These are phyloP conservation scores for Clusia tigrina DNA, from an alignment of 2,888 invertebrate species.

Conservation along the genomic window DNA sequence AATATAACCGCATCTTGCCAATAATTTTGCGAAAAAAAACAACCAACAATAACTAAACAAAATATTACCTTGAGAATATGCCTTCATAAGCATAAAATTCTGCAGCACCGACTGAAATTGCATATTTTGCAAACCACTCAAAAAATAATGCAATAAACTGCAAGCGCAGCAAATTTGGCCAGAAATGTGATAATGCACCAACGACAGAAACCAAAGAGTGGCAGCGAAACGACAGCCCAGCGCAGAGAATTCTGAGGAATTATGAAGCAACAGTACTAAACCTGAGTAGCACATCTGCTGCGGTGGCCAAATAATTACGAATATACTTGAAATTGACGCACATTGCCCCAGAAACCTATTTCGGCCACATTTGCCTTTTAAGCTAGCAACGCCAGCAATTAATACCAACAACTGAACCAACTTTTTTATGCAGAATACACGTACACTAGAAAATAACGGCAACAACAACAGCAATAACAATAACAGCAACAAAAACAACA, in stretches of 20 bases:
- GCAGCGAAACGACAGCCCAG: not conserved
- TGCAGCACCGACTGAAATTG: not conserved
- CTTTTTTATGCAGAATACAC: too few relatives aligned
- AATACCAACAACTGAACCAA: too few relatives aligned
- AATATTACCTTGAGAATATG: not conserved
- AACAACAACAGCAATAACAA: conserved; percentile 7
- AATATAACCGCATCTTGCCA: too few relatives aligned
- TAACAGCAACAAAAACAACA: not conserved
- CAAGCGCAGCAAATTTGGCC: not conserved
- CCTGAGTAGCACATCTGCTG: conserved; percentile 3
- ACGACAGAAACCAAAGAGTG: not conserved
- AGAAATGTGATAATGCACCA: too few relatives aligned
- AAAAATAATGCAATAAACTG: not conserved
- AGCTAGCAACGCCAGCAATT: not conserved
- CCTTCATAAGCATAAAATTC: not conserved
- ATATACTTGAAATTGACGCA: conserved; percentile 18
- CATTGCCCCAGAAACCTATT: conserved; percentile 25
- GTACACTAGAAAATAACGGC: not conserved
- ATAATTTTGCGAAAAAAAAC: too few relatives aligned
- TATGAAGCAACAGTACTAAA: not conserved
- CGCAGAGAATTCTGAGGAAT: not conserved
- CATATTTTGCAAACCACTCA: not conserved
- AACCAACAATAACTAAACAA: not conserved
- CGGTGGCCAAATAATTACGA: conserved; percentile 5
- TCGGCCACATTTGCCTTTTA: conserved; percentile 19